Percentiles rank a stretch among this genome's conserved stretches.
Conservation (phyloP, 2,113 vertebrate species). For the Mormyrus lacerda region DNA sequence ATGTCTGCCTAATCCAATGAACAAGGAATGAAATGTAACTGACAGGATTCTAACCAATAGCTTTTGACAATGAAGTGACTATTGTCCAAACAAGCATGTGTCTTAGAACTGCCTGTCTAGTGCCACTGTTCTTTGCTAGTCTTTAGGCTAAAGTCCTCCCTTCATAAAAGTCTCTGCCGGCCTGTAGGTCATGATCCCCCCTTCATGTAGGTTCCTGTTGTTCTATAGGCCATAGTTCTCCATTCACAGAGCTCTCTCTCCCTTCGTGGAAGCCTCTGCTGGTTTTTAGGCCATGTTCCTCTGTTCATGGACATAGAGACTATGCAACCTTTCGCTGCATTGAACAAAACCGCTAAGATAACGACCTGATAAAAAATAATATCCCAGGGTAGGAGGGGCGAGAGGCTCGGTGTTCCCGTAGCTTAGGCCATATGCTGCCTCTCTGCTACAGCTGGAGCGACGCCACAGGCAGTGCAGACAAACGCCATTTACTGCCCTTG, state of each 20-base stretch:
- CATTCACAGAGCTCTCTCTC: neutral
- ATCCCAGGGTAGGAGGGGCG: neutral
- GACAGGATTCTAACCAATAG: neutral
- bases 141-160: neutral
- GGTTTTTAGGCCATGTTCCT: neutral
- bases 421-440: constrained; percentile 73
- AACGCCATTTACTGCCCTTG: constrained; percentile 85
- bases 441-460: constrained; percentile 76
- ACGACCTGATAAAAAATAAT: neutral
- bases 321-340: neutral
- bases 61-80: neutral
- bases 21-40: neutral
- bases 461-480: constrained; percentile 84
- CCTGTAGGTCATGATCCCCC: neutral
- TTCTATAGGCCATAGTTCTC: fast-evolving
- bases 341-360: neutral
- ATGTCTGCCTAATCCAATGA: neutral
- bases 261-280: neutral
- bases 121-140: neutral
- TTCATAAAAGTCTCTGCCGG: neutral
- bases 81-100: neutral
- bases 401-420: neutral
- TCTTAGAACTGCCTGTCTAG: neutral
- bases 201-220: neutral
- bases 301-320: neutral